Base-by-base conservation (phyloP, 2,888 invertebrate genomes). In the Uloborus plumipes region DNA sequence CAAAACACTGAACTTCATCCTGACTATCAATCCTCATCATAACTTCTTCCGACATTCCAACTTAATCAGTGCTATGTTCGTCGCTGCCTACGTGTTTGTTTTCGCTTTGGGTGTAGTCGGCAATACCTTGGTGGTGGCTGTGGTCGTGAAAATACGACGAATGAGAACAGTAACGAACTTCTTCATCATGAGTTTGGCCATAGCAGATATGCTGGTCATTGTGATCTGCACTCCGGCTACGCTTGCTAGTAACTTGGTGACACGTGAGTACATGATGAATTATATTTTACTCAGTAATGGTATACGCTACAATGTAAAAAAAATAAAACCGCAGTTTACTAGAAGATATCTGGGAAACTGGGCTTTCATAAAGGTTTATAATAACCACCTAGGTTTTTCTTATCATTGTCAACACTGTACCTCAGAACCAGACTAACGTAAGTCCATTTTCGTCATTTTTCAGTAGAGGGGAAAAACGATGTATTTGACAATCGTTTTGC, bases 191-290 rank as follows among this genome's bases (percentile, higher is more conserved):
- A 97, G 97, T 89, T 91, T 97, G 88, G 97, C 97, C 55, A 92
- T 96, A 53, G 97, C 97, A 84, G 97, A 97, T 89, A 94, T 97
- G 85, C 92, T 97, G 87, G 97, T 97, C 87, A 93, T 97, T 88
- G 93, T 96, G 83, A 95, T 97, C 90, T 97, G 97, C 89, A 91
- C 97, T 86, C 97, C 97, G 0, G 96, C 97, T 2, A 97, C 97
- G 16, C 91, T 97, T 87, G 94, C 96, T 92, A 95, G 96, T 91
- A 97, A 96, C 91, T 94, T 97, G 87, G 95, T 95, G 90, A 95
- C 96, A 90, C 97, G 97, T 97, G 92, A 96, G 96, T 96, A 92
- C 47, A 47, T 26, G 26, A 26, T 26, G 26, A 26, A 26, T 26
- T 26, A 26, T 26, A 26, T n/a, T n/a, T n/a, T n/a, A n/a, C n/a